A percentile compares a stretch with the other conserved stretches of the same genome.
Evolutionary conservation across 2,797 vertebrate species (phyloP).

Genomic region (Orientallactaga sibirica): DNA sequence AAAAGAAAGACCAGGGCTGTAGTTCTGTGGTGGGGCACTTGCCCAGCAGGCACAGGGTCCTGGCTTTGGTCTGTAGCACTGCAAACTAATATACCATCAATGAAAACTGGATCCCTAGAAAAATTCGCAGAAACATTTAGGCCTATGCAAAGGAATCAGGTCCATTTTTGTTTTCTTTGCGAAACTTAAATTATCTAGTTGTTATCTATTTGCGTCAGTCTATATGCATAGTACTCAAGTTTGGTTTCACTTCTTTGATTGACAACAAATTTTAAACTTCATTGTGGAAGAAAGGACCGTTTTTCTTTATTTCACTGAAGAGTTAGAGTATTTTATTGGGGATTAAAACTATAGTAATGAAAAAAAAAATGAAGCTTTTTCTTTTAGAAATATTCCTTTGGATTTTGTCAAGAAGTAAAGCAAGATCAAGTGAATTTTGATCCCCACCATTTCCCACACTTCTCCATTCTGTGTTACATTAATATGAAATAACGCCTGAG

Average conservation of each 20-base stretch:
- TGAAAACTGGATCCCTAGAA: background rate
- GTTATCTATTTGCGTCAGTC: background rate
- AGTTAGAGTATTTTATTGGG: background rate
- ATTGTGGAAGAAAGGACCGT: background rate
- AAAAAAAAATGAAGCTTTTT: background rate
- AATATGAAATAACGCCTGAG: constrained; percentile 38
- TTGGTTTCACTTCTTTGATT: constrained; percentile 1
- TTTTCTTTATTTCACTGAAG: constrained; percentile 7
- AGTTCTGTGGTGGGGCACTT: background rate
- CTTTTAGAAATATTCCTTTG: constrained; percentile 44
- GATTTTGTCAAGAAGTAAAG: constrained; percentile 12
- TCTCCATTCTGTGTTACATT: background rate
- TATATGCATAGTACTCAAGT: background rate
- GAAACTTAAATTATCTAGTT: background rate
- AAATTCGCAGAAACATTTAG: background rate
- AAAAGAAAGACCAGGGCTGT: fast-evolving
- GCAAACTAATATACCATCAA: background rate
- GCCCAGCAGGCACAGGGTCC: background rate
- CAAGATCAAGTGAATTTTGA: constrained; percentile 10
- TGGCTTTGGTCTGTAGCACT: no score
- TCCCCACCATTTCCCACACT: background rate
- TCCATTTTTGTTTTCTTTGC: constrained; percentile 24
- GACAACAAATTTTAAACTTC: background rate
- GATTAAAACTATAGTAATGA: background rate
- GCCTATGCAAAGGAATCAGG: background rate